Conservation (phyloP, 2,797 vertebrate species). For the Rhynchonycteris naso region DNA sequence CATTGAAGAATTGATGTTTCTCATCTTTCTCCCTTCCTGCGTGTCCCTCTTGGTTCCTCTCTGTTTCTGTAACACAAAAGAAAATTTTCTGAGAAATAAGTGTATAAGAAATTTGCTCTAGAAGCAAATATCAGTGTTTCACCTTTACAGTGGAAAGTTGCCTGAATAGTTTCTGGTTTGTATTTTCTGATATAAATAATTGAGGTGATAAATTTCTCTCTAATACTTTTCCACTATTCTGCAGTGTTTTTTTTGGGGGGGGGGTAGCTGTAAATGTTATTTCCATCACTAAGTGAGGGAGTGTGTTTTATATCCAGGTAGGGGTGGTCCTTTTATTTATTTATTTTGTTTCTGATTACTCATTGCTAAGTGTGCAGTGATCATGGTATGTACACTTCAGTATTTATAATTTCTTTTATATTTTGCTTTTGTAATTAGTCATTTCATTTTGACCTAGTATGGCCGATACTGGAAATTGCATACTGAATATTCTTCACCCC, state of each 20-base stretch:
- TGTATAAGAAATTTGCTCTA: no score
- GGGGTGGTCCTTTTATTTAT: not conserved
- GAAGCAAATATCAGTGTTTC: no score
- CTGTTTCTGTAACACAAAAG: no score
- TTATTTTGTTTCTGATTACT: not conserved
- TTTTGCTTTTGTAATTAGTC: not conserved
- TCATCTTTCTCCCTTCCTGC: no score
- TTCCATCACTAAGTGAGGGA: not conserved
- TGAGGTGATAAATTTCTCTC: not conserved
- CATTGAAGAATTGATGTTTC: no score
- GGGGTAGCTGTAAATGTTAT: not conserved
- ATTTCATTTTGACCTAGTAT: not conserved
- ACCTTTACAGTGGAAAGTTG: no score
- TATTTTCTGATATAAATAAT: not conserved
- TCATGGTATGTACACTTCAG: not conserved
- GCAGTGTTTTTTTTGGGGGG: slow-evolving; percentile 32
- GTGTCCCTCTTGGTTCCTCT: no score
- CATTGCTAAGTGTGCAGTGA: not conserved
- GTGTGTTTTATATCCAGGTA: not conserved
- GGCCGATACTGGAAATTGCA: not conserved
- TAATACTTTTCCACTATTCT: not conserved
- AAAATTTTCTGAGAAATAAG: no score
- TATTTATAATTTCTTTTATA: not conserved
- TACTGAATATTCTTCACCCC: not conserved
- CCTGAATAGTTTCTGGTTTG: not conserved